These are phyloP conservation scores for Apis mellifera DNA, from an alignment of 1,140 invertebrate genomes.

Conservation along the genomic window Amel_HAv3.1 CM009932.2:4582501-4583000, in stretches of 20 bases:
- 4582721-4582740: neutral
- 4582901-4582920: constrained; percentile 77
- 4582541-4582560: constrained; percentile 75
- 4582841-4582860: constrained; percentile 75
- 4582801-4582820: constrained; percentile 51
- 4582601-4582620: neutral
- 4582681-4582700: neutral
- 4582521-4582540: constrained; percentile 74
- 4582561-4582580: constrained; percentile 72
- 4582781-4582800: too few species aligned
- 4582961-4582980: constrained; percentile 72
- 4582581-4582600: constrained; percentile 47
- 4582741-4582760: neutral
- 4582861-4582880: constrained; percentile 69
- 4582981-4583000: constrained; percentile 76
- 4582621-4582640: too few species aligned
- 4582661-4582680: neutral
- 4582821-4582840: constrained; percentile 80
- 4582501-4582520: constrained; percentile 81
- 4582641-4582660: neutral
- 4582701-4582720: neutral
- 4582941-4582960: constrained; percentile 76
- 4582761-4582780: too few species aligned
- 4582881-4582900: constrained; percentile 77
- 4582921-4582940: constrained; percentile 78